Conservation (phyloP, 2,797 vertebrate species). For the Characodon lateralis region DNA sequence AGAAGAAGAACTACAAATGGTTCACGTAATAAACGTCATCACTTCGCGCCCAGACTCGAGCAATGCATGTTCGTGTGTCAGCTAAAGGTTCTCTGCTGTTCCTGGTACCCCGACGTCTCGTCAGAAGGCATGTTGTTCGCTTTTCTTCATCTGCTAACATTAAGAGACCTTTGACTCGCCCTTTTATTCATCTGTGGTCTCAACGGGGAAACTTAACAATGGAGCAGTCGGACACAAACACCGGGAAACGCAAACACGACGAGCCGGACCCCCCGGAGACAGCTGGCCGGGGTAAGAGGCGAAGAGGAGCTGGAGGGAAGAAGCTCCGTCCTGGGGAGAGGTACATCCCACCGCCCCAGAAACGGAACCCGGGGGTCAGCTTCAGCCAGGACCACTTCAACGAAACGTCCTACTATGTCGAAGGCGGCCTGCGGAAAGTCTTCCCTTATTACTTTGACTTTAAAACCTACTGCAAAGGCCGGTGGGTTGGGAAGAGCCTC, state of each 20-base stretch:
- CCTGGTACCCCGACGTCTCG: fast-evolving
- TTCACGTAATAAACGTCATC: constrained; percentile 52
- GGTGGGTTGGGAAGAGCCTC: constrained; percentile 93
- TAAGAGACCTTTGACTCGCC: not conserved
- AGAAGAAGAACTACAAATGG: not conserved
- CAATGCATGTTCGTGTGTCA: constrained; percentile 47
- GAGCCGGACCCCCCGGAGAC: constrained; percentile 39
- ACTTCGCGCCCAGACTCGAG: constrained; percentile 1
- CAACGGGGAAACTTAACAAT: constrained; percentile 25
- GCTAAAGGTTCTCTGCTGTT: not conserved
- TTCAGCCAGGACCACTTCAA: constrained; percentile 89
- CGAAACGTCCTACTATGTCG: constrained; percentile 93
- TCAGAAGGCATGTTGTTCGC: not conserved
- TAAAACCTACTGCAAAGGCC: constrained; percentile 94
- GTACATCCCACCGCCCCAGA: constrained; percentile 90
- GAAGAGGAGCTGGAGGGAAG: constrained; percentile 72
- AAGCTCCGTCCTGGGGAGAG: constrained; percentile 79
- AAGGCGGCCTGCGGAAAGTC: constrained; percentile 93
- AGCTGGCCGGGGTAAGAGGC: constrained; percentile 64
- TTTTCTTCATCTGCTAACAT: not conserved
- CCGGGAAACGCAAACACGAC: constrained; percentile 72
- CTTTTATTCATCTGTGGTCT: not conserved
- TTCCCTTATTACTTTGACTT: constrained; percentile 94
- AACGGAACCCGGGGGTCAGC: constrained; percentile 86
- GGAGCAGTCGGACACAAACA: constrained; percentile 40